Base-by-base conservation (phyloP, 2,888 invertebrate genomes). In the Euplagia quadripunctaria region DNA sequence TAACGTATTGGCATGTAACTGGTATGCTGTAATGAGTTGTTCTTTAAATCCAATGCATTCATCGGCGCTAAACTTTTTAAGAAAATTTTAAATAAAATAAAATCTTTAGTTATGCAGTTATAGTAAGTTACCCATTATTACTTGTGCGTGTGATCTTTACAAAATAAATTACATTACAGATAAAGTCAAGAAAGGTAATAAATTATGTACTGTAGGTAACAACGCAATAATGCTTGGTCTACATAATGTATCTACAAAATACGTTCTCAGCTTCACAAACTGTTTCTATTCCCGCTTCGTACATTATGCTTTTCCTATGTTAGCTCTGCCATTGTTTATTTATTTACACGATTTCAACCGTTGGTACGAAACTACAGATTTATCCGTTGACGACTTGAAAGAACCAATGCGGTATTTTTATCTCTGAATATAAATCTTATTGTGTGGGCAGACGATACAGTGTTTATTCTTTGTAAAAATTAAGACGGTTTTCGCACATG, bases 381-480 rank as follows among this genome's bases (percentile, higher is more conserved):
- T 82, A 84, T 84, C 83, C 86, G 86, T 84, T 86, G 85, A 85
- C 86, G 91, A 90, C 88, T 90, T 88, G 82, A 89, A 90, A 90
- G 88, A 90, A 89, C 87, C 88, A 81, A 87, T 89, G 92, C 76
- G 92, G 93, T 94, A 94, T 94, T 94, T 94, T 92, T 92, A 91
- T 92, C 91, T 88, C 85, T 88, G 91, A 91, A 87, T 89, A 92
- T 94, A 93, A 93, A 94, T 94, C 91, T 90, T 86, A 91, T 93
- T 93, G 94, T 94, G 94, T 94, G 93, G 93, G 94, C 82, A 83
- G 90, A 75, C 72, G 73, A 82, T 79, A 81, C 83, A 76, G 72
- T 91, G 91, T 92, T 93, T 92, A 90, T 88, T 89, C 88, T 90
- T 89, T 86, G 85, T 84, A 79, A 85, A 88, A 88, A 88, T 88